Evolutionary conservation across 2,113 vertebrate genomes (phyloP), one percentile per base, ranked within the genome.

Genomic region (Suricata suricatta): DNA sequence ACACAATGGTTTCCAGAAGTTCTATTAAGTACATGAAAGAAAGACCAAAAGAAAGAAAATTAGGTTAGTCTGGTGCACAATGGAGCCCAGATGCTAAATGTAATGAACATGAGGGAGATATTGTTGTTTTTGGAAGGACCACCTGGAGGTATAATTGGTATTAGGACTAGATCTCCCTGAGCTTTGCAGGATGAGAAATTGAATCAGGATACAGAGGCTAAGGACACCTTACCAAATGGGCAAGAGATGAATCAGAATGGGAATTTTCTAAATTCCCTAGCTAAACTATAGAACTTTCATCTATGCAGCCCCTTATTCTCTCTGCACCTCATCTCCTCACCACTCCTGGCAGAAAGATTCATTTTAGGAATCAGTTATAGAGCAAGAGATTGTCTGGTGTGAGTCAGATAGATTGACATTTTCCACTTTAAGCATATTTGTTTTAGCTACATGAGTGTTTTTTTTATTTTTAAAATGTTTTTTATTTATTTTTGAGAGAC

Each of bases 101-200:
- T 63, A 84, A 47, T 63, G n/a, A 72, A 35, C 57, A 44, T 25
- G 11, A 87, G n/a, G 4, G 35, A 54, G 69, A 2, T 79, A 38
- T 16, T 19, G 1, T 81, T 88, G 31, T 76, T 93, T 94, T 52
- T 17, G 54, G 82, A 88, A 89, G 50, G 57, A 33, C 33, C n/a
- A 92, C 35, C 33, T 81, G 38, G 1, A 16, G 47, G 16, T 87
- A 74, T 2, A 19, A n/a, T 14, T 80, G 80, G 31, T 72, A 27
- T 25, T 60, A 14, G n/a, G 21, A 54, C 31, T 77, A 27, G 47
- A 38, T 41, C 21, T 90, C 4, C 15, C 74, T 76, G 68, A 44
- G 54, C 44, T 97, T 76, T 81, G 82, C 44, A 71, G 77, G 71
- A 54, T 72, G 52, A 90, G 52, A 91, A 68, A 77, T 90, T 88